These are phyloP conservation scores for Crax fasciolata DNA, from an alignment of 2,797 vertebrate genomes.

Conservation along the genomic window DNA sequence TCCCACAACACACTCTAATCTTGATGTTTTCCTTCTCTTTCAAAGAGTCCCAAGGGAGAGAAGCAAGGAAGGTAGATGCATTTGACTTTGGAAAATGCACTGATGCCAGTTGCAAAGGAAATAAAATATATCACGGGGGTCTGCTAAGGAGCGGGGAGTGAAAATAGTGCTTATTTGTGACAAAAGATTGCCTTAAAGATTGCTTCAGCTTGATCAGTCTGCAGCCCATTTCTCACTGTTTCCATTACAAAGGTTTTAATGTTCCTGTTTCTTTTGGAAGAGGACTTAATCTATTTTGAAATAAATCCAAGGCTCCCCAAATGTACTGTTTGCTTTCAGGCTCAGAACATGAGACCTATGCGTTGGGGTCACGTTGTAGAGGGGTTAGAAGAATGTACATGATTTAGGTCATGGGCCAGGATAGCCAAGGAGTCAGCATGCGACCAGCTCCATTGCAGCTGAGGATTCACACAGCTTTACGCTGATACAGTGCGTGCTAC, in stretches of 20 bases:
- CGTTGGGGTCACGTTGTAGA: not conserved
- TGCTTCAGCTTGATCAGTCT: conserved; percentile 59
- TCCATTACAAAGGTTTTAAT: conserved; percentile 61
- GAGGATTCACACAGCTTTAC: not conserved
- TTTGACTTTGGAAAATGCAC: conserved; percentile 74
- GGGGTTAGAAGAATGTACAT: not conserved
- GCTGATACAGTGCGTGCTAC: rapidly evolving
- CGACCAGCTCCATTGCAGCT: not conserved
- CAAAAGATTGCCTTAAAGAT: conserved; percentile 63
- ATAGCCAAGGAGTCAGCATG: not conserved
- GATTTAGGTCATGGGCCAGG: not conserved
- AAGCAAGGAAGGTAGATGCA: conserved; percentile 60
- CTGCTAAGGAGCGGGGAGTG: not conserved
- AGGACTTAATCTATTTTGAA: conserved; percentile 59
- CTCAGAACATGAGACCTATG: not conserved
- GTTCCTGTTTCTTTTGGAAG: conserved; percentile 66
- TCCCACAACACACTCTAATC: conserved; percentile 55
- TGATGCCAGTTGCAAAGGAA: conserved; percentile 62
- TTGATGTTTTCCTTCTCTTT: conserved; percentile 72
- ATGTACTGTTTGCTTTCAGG: conserved; percentile 35
- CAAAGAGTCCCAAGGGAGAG: conserved; percentile 66
- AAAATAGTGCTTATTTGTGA: conserved; percentile 68
- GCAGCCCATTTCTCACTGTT: conserved; percentile 46
- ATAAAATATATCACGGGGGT: conserved; percentile 60
- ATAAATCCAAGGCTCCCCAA: conserved; percentile 56